Base-by-base conservation (phyloP, 2,797 vertebrate species). In the Coranthus polyacanthus region DNA sequence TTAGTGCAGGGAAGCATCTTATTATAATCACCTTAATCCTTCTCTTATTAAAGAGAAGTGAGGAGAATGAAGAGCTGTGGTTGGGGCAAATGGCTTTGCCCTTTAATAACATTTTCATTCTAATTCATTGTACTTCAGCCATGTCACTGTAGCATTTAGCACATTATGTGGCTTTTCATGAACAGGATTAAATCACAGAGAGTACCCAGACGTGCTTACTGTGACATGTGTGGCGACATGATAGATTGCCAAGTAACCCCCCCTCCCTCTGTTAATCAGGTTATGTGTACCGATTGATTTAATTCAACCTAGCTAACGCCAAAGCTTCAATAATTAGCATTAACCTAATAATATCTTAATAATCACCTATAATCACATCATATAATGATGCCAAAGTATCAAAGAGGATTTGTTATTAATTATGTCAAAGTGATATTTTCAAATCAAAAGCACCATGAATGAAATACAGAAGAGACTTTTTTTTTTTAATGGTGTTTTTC, bases 231-330 rank as follows among this genome's bases (percentile, higher is more conserved):
- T 44, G 24, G 65, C 50, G 50, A 49, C 43, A 10, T 43, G 52
- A 49, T n/a, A 53, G 8, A 26, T 55, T 50, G 68, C 52, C 73
- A 78, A 68, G 46, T 63, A n/a, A n/a, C n/a, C n/a, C 47, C 69
- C 57, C 21, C 10, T 22, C 45, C 36, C 38, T 72, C 34, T 41
- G 43, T 46, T 86, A 82, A 83, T 78, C 71, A 68, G 64, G 64
- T 73, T 84, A 75, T 55, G 37, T 72, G 44, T 46, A 47, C 59
- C 77, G 41, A 17, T 42, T 75, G 56, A 67, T 72, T 74, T 45
- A 58, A 80, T 69, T 75, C 21, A 39, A 32, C 24, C 6, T 12
- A 63, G 22, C 36, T 49, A 39, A 57, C 67, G 60, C 18, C 46
- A 8, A 50, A 11, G 38, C 22, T 9, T 6, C 22, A 60, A 24